Evolutionary conservation across 2,113 vertebrate species (phyloP).

Genomic region (Siniperca chuatsi): DNA sequence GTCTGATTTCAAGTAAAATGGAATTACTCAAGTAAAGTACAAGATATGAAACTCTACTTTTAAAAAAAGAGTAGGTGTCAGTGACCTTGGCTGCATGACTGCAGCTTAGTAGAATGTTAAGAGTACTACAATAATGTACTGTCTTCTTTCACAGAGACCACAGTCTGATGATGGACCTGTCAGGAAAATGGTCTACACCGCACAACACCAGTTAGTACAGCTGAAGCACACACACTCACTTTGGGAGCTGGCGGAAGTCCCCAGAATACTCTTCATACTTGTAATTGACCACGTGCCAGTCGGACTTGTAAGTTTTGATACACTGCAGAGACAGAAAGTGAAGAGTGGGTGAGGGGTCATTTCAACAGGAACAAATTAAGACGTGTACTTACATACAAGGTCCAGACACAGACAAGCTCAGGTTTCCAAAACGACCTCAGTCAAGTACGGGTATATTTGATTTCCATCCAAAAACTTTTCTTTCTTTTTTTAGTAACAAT

Average conservation of each 20-base stretch:
- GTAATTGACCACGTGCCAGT: slow-evolving; percentile 97
- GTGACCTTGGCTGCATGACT: neutral
- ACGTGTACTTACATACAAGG: neutral
- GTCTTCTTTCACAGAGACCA: neutral
- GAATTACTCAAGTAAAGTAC: too few species aligned
- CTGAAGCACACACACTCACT: slow-evolving; percentile 83
- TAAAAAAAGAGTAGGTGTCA: neutral
- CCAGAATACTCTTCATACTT: slow-evolving; percentile 98
- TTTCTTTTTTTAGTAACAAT: neutral
- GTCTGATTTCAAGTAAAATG: too few species aligned
- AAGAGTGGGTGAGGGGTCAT: neutral
- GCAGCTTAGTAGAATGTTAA: neutral
- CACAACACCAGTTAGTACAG: neutral
- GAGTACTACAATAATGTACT: too few species aligned
- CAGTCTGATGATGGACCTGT: neutral
- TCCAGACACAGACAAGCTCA: slow-evolving; percentile 6
- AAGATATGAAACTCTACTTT: neutral
- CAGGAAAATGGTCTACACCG: neutral
- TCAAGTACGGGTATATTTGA: neutral
- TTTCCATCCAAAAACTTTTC: neutral
- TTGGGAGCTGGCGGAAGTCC: slow-evolving; percentile 96
- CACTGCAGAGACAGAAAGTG: slow-evolving; percentile 83
- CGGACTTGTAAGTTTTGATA: slow-evolving; percentile 97
- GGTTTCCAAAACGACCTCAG: slow-evolving; percentile 17
- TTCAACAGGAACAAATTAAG: slow-evolving; percentile 31